Base-by-base conservation (phyloP, 2,888 invertebrate genomes). In the Eupeodes latifasciatus region DNA sequence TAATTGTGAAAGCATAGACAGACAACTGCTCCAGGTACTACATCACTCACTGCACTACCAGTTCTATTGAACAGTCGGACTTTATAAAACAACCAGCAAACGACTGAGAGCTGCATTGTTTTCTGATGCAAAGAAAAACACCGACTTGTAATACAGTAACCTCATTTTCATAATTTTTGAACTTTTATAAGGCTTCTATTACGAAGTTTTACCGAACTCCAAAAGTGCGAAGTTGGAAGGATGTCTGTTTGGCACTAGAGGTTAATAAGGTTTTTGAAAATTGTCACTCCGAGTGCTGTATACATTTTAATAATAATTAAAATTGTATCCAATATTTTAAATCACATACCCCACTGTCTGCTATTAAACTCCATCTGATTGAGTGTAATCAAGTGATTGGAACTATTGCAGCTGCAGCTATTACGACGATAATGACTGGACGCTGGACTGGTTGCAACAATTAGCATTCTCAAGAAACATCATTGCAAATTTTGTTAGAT, bases 1-100 rank as follows among this genome's bases (percentile, higher is more conserved):
- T 88, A 88, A 88, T 88, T 88, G 85, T 81, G 66, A 59, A 85
- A 81, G 78, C 84, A 77, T 77, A 67, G 64, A 76, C 59, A 62
- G 47, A 74, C 57, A 49, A 44, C 62, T 40, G 40, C 40, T 19
- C 53, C 19, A 55, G 71, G 55, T 71, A 71, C 71, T 44, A n/a
- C 51, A 66, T 64, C 27, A 49, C 71, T 40, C 40, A 40, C 40
- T 44, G 51, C 64, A 5, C 40, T 44, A 59, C 64, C 27, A 61
- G 55, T 57, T 40, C 53, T 40, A 76, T 57, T 51, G n/a, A 81
- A 59, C 14, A 57, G 40, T 40, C 40, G 5, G 6, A 9, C 6
- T 40, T n/a, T 53, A 7, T 14, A 49, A n/a, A 34, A 67, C 36
- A 40, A 16, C 36, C 27, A 27, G 27, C 27, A 27, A 6, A n/a